Evolutionary conservation across 2,113 vertebrate genomes (phyloP), one percentile per base, ranked within the genome.

Genomic region (Saccopteryx bilineata): DNA sequence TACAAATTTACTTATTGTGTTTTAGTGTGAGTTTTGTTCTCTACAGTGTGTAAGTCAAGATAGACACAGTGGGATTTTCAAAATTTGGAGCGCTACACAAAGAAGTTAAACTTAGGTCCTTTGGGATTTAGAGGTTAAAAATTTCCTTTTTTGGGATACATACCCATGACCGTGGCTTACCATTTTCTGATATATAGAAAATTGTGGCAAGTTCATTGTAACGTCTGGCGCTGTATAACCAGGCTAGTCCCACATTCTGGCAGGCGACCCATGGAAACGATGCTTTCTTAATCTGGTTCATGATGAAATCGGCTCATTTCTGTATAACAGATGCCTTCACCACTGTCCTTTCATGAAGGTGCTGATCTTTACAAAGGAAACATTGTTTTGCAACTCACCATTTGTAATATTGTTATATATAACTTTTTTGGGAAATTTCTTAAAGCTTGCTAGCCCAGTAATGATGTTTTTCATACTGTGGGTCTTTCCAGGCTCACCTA

Each of bases 301-400:
- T 33, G 68, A 87, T 90, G 81, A 95, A 97, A 93, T 95, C 84
- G 93, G 93, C 89, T 94, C 26, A 50, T 1, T 95, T 96, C 92
- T 72, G 14, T 60, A 5, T 50, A 95, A 87, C 93, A 96, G 86
- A 92, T 97, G 84, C n/a, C n/a, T 88, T 95, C 54, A 19, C 26
- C 28, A 31, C 9, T 58, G 71, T 87, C 96, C 81, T 87, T 95
- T 63, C 12, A 7, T 5, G 9, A 93, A 85, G 76, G 31, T 90
- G 65, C 26, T 66, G 31, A 50, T 89, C 61, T 90, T 87, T 31
- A 61, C 76, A 84, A 87, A 93, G 87, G 75, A 79, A 90, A 80
- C 48, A 39, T 33, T 74, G 72, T 84, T 90, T 91, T 87, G 54
- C 54, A 87, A 4, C 76, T 85, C 21, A 48, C 52, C 19, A 24